A percentile compares a stretch with the other conserved stretches of the same genome.
Evolutionary conservation across 53 echinoderm and acorn worm species (phyloP).

Genomic region (Mesocentrotus franciscanus): DNA sequence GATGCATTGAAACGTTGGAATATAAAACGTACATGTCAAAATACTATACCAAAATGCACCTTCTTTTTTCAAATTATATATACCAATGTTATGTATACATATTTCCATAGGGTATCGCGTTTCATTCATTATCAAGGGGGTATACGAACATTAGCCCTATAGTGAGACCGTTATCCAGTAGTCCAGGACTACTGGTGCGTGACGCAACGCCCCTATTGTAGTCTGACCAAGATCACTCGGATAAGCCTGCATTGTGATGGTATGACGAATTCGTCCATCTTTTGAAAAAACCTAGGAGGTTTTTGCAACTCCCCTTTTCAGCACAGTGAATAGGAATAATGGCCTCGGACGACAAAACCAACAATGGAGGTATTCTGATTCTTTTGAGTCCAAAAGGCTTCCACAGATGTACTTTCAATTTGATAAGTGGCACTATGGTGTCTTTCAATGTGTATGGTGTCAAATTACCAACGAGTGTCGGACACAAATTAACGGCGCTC

Average conservation of each 20-base stretch:
- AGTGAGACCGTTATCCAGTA: not conserved
- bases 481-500: not conserved
- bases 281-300: not conserved
- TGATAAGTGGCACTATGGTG: not conserved
- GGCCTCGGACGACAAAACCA: not conserved
- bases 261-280: constrained; percentile 47
- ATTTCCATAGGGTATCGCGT: not conserved
- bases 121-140: not conserved
- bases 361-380: no score
- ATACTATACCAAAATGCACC: not conserved
- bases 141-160: not conserved
- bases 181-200: not conserved
- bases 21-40: not conserved
- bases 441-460: not conserved
- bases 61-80: not conserved
- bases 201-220: constrained; percentile 8
- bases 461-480: not conserved
- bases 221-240: constrained; percentile 10
- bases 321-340: not conserved
- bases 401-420: not conserved
- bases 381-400: not conserved
- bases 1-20: no score
- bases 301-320: not conserved
- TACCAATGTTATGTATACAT: not conserved
- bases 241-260: not conserved